Base-by-base conservation (phyloP, 1,140 invertebrate genomes). In the Drosophila insularis region DNA sequence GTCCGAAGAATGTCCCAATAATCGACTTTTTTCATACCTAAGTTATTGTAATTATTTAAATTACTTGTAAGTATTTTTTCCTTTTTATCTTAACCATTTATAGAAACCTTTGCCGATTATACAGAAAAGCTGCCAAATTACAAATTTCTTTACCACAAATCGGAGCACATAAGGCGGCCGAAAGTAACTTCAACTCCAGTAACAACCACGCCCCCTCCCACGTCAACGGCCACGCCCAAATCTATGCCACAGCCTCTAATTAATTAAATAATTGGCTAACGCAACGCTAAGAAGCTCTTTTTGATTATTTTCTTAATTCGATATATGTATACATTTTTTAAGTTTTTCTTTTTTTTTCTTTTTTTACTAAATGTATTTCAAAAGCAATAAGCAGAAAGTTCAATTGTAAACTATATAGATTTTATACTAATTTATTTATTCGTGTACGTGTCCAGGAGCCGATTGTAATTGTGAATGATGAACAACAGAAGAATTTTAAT, bases 71-170 rank as follows among this genome's bases (percentile, higher is more conserved):
- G 8, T n/a, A 8, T 37, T 3, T 4, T 27, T 54, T 1, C 1
- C 4, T 10, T 31, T 8, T 10, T 56, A 8, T 53, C 2, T 59
- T 35, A n/a, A 2, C 23, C 2, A n/a, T 23, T 7, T 21, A 17
- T 35, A 89, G 85, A 89, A 27, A 13, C 43, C 35, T 81, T 89
- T 71, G 74, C 31, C 2, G 46, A 71, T 56, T 71, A 81, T 35
- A 85, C 85, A 40, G 71, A 89, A 64, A 70, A 81, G n/a, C 63
- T 67, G 11, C 56, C 74, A 0, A 74, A 43, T 68, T 89, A 85
- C 39, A 74, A 85, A 71, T 89, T 90, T 73, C 78, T 89, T 5
- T 90, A 86, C 43, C 84, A 80, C 72, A 87, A 87, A 37, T 89
- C 84, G 54, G 84, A 89, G 56, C 84, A 89, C 31, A 89, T 87